Evolutionary conservation across 2,797 vertebrate species (phyloP).

Genomic region (Eremophila alpestris): DNA sequence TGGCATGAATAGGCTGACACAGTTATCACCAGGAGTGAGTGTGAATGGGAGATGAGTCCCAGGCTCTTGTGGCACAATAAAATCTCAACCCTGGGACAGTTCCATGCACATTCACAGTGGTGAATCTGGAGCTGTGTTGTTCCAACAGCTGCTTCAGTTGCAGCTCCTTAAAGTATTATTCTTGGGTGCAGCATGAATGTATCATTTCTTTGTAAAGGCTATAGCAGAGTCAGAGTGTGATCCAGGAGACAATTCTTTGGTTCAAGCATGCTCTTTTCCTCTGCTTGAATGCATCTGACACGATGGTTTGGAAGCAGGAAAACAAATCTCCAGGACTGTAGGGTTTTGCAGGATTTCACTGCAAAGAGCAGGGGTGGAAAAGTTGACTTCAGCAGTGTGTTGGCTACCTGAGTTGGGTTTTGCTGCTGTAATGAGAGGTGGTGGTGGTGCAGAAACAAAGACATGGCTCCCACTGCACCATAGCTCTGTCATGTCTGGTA

Average conservation of each 20-base stretch:
- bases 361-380: neutral
- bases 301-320: neutral
- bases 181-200: neutral
- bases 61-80: neutral
- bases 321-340: neutral
- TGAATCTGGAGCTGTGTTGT: neutral
- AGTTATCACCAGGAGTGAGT: neutral
- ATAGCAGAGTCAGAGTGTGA: neutral
- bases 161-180: neutral
- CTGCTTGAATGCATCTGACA: neutral
- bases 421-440: neutral
- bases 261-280: neutral
- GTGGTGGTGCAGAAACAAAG: neutral
- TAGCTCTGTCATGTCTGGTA: fast-evolving
- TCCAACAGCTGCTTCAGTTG: neutral
- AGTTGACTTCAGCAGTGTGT: neutral
- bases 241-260: neutral
- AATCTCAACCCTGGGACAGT: neutral
- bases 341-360: neutral
- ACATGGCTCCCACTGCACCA: fast-evolving
- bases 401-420: neutral
- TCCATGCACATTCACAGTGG: neutral
- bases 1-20: neutral
- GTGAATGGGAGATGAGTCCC: neutral
- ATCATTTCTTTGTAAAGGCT: neutral